phyloP scores from a whole-genome alignment of 2,888 invertebrate species.

The Apamea anceps region DNA sequence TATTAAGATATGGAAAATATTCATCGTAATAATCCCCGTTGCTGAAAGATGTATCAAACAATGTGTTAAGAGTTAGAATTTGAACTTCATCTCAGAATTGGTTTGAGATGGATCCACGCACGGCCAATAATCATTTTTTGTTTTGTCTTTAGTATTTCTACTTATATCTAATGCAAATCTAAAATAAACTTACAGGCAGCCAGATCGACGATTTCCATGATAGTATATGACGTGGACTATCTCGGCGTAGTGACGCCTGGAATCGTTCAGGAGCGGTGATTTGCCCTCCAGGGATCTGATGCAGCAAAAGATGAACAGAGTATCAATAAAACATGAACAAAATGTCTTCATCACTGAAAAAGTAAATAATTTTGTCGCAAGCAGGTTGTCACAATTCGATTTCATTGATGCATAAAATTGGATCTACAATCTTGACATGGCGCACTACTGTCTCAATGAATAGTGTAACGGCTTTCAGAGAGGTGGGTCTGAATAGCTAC shows the following conservation, averaged over 20 bases:
- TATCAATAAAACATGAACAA: not conserved
- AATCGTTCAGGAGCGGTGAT: conserved; percentile 5
- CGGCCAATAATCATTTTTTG: not conserved
- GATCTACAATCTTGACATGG: too few species aligned
- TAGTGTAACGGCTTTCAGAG: too few species aligned
- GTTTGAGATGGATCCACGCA: not conserved
- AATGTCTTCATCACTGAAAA: not conserved
- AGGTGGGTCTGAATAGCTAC: too few species aligned
- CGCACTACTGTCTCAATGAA: too few species aligned
- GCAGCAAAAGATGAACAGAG: not conserved
- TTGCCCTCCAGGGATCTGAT: conserved; percentile 4
- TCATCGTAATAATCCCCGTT: rapidly evolving
- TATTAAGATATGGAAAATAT: not conserved
- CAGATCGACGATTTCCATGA: rapidly evolving
- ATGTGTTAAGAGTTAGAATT: not conserved
- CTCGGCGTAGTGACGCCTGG: conserved; percentile 18
- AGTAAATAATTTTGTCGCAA: not conserved
- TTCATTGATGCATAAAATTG: too few species aligned
- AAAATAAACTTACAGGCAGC: not conserved
- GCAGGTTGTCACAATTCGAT: too few species aligned
- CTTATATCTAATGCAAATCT: too few species aligned
- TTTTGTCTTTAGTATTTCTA: not conserved
- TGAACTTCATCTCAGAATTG: not conserved
- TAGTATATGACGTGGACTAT: conserved; percentile 1
- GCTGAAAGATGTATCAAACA: not conserved